A percentile compares a stretch with the other conserved stretches of the same genome.
Evolutionary conservation across 2,888 invertebrate species (phyloP).

Genomic region (Acrobasis suavella): DNA sequence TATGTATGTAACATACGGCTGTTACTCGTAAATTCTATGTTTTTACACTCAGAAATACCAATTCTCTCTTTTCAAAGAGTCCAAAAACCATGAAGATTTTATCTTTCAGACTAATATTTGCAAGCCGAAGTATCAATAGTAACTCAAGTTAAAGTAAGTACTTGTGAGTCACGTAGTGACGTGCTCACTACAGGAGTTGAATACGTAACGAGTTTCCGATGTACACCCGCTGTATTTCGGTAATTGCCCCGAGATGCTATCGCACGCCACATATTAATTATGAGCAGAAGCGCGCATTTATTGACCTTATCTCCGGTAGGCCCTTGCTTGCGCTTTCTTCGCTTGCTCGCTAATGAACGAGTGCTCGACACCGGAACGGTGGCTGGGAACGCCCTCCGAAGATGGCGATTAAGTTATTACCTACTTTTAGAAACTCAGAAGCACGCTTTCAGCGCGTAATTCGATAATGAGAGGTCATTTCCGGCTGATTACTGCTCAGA

Average conservation of each 20-base stretch:
- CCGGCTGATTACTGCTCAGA: conserved; percentile 4
- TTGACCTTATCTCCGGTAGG: conserved; percentile 77
- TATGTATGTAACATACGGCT: no score
- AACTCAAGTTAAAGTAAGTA: no score
- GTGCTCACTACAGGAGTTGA: conserved; percentile 52
- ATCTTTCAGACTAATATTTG: no score
- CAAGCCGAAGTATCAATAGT: no score
- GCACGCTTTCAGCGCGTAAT: conserved; percentile 34
- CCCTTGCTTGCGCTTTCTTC: conserved; percentile 65
- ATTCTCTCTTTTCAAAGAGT: no score
- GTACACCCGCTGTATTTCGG: conserved; percentile 58
- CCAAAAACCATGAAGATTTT: no score
- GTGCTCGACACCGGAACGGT: conserved; percentile 62
- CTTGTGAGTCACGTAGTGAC: conserved; percentile 21
- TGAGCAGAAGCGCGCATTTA: conserved; percentile 71
- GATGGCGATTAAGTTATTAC: conserved; percentile 45
- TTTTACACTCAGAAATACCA: no score
- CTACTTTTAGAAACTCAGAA: conserved; percentile 35
- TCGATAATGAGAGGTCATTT: conserved; percentile 27
- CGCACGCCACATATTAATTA: conserved; percentile 70
- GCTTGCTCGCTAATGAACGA: conserved; percentile 65
- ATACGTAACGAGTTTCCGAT: conserved; percentile 55
- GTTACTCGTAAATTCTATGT: no score
- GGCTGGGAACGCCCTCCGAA: conserved; percentile 49
- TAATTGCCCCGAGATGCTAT: conserved; percentile 67